Evolutionary conservation across 2,113 vertebrate species (phyloP).

Genomic region (Callorhinus ursinus): DNA sequence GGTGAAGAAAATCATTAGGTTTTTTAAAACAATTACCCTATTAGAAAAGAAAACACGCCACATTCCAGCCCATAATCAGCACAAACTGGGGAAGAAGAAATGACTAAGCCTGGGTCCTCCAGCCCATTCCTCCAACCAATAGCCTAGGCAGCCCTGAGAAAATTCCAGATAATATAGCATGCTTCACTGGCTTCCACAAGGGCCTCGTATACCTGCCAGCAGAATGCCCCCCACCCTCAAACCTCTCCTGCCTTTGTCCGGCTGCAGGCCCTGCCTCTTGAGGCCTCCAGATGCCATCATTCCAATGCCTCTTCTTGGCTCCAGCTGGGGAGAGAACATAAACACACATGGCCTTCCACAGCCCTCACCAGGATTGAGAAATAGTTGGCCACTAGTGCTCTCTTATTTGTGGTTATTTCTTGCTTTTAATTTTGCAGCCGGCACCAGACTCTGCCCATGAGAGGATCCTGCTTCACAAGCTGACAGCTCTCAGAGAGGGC

Average conservation of each 20-base stretch:
- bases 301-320: not conserved
- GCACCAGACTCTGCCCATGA: not conserved
- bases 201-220: not conserved
- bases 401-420: constrained; percentile 41
- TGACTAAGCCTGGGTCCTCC: not conserved
- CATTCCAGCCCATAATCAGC: not conserved
- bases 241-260: not conserved
- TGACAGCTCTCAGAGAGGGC: constrained; percentile 47
- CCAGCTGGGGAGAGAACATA: not conserved
- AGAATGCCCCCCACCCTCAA: not conserved
- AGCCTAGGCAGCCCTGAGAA: not conserved
- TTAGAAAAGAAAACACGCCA: not conserved
- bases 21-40: not conserved
- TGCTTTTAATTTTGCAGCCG: constrained; percentile 60
- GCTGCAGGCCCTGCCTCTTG: not conserved
- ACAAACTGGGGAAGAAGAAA: not conserved
- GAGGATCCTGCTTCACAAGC: not conserved
- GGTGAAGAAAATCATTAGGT: not conserved
- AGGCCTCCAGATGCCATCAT: not conserved
- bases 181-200: not conserved
- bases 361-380: not conserved
- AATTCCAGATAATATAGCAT: not conserved
- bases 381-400: not conserved
- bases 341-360: not conserved
- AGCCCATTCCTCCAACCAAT: not conserved